phyloP scores from a whole-genome alignment of 1,140 invertebrate species.

The Trichonephila clavata region DNA sequence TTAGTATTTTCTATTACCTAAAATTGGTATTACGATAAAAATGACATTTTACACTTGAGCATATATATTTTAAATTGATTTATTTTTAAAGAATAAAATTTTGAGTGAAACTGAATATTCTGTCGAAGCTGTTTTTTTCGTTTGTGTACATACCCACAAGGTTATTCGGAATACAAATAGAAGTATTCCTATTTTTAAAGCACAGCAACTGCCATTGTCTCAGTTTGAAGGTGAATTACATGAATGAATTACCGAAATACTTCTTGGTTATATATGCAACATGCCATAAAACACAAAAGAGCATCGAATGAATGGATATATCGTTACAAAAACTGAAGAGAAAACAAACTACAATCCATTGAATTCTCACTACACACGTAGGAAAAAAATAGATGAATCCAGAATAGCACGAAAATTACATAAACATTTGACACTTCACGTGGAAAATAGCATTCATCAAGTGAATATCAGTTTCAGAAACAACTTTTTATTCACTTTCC shows the following conservation, averaged over 20 bases:
- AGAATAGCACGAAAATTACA: neutral
- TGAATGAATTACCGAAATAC: neutral
- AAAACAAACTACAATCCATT: neutral
- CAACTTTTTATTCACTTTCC: neutral
- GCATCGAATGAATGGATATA: neutral
- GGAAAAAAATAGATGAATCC: neutral
- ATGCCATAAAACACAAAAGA: neutral
- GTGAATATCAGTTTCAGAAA: neutral
- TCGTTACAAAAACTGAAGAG: neutral
- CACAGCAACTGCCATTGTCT: neutral
- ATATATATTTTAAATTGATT: neutral
- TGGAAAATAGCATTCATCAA: neutral
- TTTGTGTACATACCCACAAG: neutral
- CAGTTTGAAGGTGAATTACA: neutral
- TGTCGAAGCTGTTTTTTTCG: neutral
- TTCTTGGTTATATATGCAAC: neutral
- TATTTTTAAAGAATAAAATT: neutral
- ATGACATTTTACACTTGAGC: no score
- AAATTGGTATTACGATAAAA: no score
- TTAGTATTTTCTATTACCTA: no score
- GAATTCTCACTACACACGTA: neutral
- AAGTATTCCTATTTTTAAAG: neutral
- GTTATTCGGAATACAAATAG: neutral
- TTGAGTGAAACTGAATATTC: neutral
- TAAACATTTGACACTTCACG: slow-evolving; percentile 8